These are phyloP conservation scores for Drosophila neutralis DNA, from an alignment of 2,888 invertebrate species.

Conservation along the genomic window DNA sequence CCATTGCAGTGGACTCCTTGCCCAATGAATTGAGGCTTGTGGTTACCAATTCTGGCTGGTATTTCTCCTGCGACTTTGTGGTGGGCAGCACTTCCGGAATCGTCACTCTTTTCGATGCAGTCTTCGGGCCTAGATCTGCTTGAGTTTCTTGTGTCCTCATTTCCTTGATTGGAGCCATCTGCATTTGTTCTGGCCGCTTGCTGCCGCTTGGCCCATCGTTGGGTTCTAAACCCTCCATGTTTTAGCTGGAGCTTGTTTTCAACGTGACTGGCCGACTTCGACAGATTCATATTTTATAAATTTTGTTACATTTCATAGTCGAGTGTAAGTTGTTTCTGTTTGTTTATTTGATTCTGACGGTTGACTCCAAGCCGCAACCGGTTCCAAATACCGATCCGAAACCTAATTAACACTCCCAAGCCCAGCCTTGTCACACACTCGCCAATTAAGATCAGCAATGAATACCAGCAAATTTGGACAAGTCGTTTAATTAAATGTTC, in stretches of 20 bases:
- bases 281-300: constrained; percentile 64
- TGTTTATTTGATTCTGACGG: constrained; percentile 35
- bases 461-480: constrained; percentile 40
- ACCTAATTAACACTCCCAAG: constrained; percentile 49
- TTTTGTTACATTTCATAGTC: constrained; percentile 60
- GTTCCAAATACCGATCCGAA: constrained; percentile 30
- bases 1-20: not conserved
- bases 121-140: not conserved
- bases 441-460: constrained; percentile 53
- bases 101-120: not conserved
- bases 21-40: not conserved
- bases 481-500: constrained; percentile 42
- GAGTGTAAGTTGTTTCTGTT: constrained; percentile 21
- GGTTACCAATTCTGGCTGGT: not conserved
- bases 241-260: constrained; percentile 32
- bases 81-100: not conserved
- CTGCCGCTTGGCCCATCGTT: constrained; percentile 20
- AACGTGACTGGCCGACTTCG: constrained; percentile 1
- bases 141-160: not conserved
- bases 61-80: not conserved
- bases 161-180: not conserved
- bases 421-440: constrained; percentile 21
- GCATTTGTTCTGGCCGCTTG: not conserved
- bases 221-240: constrained; percentile 37
- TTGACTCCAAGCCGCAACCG: constrained; percentile 36